Evolutionary conservation across 2,113 vertebrate genomes (phyloP), one percentile per base, ranked within the genome.

Genomic region (Thalassarche chlororhynchos): DNA sequence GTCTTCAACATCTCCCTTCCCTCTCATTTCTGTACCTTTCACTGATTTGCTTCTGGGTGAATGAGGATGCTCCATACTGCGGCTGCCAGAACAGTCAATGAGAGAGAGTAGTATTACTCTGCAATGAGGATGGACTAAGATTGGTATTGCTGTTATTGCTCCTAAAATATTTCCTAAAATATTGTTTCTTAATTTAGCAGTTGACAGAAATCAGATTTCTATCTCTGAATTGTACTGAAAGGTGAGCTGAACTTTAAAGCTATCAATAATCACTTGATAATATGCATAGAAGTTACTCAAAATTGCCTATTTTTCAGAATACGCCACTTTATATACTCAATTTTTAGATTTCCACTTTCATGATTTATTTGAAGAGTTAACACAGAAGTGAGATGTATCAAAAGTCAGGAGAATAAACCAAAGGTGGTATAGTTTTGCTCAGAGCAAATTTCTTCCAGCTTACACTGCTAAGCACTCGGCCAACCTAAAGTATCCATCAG

Each of bases 61-160:
- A 16, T 0, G 17, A 14, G 10, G 68, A 6, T 28, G 54, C 47
- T 42, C 32, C 34, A 14, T 10, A 26, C 66, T 5, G 0, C 0
- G 3, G 65, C 75, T 78, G 75, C 51, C 66, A 64, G 34, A 21
- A 25, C 9, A 75, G 51, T 3, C 60, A 15, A 1, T 4, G 51
- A 3, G 6, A 17, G 31, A 16, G 7, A 49, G 2, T 9, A 19
- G 25, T 4, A 11, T 12, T 31, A 15, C 58, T 32, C 31, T 17
- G 54, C 61, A 40, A 24, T 0, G 4, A 20, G 61, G 14, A 79
- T 5, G 21, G 57, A 32, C 57, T 1, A 19, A 47, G 2, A 9
- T 7, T 19, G 34, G 68, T 29, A 17, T 0, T 18, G 62, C 52
- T 78, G 15, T 8, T 57, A 64, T 0, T 15, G 52, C 75, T 68